Evolutionary conservation across 2,888 invertebrate genomes (phyloP).

Genomic region (Hypena proboscidalis): DNA sequence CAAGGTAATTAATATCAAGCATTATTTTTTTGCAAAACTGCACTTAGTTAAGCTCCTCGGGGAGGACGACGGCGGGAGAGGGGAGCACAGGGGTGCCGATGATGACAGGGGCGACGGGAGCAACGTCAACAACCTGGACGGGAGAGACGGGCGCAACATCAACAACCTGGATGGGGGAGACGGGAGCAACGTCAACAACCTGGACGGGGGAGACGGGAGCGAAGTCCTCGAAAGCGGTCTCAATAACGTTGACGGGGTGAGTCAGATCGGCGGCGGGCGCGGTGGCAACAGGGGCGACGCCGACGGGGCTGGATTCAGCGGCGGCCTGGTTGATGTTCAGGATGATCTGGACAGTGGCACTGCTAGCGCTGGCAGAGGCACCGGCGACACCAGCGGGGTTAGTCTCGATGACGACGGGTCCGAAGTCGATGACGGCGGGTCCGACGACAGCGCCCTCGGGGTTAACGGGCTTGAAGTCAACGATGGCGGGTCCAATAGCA

Average conservation of each 20-base stretch:
- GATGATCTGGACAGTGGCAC: conserved; percentile 50
- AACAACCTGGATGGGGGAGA: conserved; percentile 18
- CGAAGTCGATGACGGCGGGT: conserved; percentile 17
- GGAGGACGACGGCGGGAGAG: conserved; percentile 7
- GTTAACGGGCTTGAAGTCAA: too few species aligned
- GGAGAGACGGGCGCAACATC: conserved; percentile 15
- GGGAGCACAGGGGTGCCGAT: conserved; percentile 13
- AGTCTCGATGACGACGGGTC: conserved; percentile 18
- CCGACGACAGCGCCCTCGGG: conserved; percentile 33
- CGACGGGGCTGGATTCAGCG: conserved; percentile 14
- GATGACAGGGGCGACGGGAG: conserved; percentile 17
- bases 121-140: conserved; percentile 21
- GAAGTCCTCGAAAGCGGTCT: neutral
- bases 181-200: conserved; percentile 13
- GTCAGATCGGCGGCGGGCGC: conserved; percentile 4
- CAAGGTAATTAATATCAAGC: too few species aligned
- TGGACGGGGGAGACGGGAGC: conserved; percentile 17
- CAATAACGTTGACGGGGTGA: conserved; percentile 12
- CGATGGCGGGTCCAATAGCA: conserved; percentile 44
- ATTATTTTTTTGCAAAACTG: too few species aligned
- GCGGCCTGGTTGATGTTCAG: conserved; percentile 44
- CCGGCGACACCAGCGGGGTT: conserved; percentile 16
- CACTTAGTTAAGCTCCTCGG: conserved; percentile 14
- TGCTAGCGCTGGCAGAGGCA: conserved; percentile 24
- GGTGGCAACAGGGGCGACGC: conserved; percentile 6